phyloP scores from a whole-genome alignment of 2,113 vertebrate species.

The Shinisaurus crocodilurus region DNA sequence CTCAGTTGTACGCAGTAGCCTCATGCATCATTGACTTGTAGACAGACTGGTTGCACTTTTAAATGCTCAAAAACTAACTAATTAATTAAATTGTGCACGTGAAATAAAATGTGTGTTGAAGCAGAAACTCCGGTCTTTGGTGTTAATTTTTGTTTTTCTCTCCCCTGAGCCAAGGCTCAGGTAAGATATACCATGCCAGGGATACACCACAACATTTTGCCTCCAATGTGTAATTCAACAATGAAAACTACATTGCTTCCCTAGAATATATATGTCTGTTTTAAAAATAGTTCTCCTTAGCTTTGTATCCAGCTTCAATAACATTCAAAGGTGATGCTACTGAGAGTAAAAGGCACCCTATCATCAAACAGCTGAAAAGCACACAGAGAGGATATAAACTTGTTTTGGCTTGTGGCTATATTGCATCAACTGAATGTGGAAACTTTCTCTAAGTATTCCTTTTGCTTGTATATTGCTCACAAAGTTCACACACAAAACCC shows the following conservation, averaged over 20 bases:
- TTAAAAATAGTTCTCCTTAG: not conserved
- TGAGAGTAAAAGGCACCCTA: not conserved
- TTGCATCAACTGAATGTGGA: not conserved
- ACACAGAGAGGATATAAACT: not conserved
- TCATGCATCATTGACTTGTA: no score
- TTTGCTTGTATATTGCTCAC: not conserved
- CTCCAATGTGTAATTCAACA: not conserved
- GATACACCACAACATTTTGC: not conserved
- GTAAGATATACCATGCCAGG: no score
- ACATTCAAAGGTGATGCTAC: not conserved
- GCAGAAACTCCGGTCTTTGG: no score
- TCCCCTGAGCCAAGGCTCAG: no score
- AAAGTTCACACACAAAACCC: not conserved
- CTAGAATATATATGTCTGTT: not conserved
- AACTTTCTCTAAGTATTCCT: not conserved
- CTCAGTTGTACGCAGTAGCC: no score
- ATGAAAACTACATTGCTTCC: not conserved
- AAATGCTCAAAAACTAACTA: no score
- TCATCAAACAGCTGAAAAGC: not conserved
- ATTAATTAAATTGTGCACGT: no score
- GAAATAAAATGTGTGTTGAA: no score
- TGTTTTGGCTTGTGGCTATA: not conserved
- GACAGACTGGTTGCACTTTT: no score
- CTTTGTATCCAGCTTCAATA: not conserved
- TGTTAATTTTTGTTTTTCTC: no score